Percentiles rank a stretch among this genome's conserved stretches.
Evolutionary conservation across 1,140 invertebrate species (phyloP).

Genomic region (Chionoecetes opilio): DNA sequence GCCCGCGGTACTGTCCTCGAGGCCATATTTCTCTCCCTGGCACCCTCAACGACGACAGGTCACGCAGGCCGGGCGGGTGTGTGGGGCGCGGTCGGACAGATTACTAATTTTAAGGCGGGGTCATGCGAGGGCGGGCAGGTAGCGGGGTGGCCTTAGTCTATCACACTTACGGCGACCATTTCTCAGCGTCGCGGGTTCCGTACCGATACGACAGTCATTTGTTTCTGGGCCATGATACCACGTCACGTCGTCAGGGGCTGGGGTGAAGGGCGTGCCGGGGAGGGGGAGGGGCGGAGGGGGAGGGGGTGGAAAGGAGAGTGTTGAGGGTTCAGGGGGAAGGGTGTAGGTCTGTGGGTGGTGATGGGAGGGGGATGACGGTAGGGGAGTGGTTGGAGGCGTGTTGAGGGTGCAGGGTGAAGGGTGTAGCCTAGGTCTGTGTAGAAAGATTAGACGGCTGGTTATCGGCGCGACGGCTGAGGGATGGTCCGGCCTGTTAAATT

Average conservation of each 20-base stretch:
- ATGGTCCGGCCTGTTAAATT: not conserved
- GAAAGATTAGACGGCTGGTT: not conserved
- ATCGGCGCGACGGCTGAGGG: not conserved
- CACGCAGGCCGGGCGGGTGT: slow-evolving; percentile 23
- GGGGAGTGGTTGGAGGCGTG: not conserved
- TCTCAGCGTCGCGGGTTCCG: not conserved
- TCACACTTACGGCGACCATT: slow-evolving; percentile 23
- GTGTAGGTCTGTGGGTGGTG: no score
- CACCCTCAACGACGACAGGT: slow-evolving; percentile 36
- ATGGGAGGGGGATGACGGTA: no score
- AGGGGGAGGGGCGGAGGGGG: no score
- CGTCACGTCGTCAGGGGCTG: not conserved
- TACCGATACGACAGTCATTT: not conserved
- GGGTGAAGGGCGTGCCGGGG: not conserved
- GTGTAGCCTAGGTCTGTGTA: not conserved
- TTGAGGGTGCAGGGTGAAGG: not conserved
- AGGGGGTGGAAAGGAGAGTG: no score
- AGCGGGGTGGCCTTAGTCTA: slow-evolving; percentile 21
- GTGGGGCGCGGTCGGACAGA: slow-evolving; percentile 18
- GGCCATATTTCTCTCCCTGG: not conserved
- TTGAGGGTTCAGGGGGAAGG: no score
- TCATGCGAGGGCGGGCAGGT: slow-evolving; percentile 42
- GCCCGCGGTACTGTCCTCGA: slow-evolving; percentile 1
- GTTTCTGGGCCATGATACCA: not conserved
- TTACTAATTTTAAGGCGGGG: slow-evolving; percentile 18